Base-by-base conservation (phyloP, 1,140 invertebrate genomes). In the Papilio polyxenes region DNA sequence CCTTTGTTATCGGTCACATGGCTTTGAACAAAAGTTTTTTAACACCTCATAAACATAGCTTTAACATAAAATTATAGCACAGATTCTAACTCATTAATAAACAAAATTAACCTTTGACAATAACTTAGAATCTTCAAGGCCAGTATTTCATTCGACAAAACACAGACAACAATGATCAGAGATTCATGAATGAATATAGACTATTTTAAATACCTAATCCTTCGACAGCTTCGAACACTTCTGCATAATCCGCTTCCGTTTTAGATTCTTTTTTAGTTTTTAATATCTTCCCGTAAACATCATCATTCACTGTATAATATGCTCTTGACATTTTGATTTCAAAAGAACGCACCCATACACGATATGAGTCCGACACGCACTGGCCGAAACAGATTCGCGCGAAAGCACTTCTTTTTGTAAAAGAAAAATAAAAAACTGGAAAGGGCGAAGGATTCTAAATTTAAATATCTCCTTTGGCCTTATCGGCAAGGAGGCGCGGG, bases 201-300 rank as follows among this genome's bases (percentile, higher is more conserved):
- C n/a, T 81, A 62, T 76, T 65, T 40, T 82, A 76, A 79, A 86
- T 92, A 93, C 91, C 91, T 56, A 92, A 85, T 86, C 89, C 92
- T 83, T 93, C 90, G 62, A 89, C 87, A 75, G 92, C 92, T 87
- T 94, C 90, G 81, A 86, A 94, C 20, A 94, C 92, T 76, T 94
- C 93, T 31, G 88, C 90, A 75, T 94, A 94, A 85, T 93, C 89
- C 48, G 88, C 87, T 65, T 91, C 83, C 75, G 89, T 86, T 82
- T 90, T 83, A 72, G 85, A 77, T 81, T 90, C 86, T 5, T 84
- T 81, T 77, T 89, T 86, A 20, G 85, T 90, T 90, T 93, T 94
- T 56, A 93, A 85, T 86, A 94, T 93, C 85, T 91, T 93, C 74
- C 93, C 92, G 81, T 94, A 94, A 82, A 94, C 82, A 84, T 93